These are phyloP conservation scores for Pantelozetes paolii DNA, from an alignment of 2,888 invertebrate genomes.

Conservation along the genomic window DNA sequence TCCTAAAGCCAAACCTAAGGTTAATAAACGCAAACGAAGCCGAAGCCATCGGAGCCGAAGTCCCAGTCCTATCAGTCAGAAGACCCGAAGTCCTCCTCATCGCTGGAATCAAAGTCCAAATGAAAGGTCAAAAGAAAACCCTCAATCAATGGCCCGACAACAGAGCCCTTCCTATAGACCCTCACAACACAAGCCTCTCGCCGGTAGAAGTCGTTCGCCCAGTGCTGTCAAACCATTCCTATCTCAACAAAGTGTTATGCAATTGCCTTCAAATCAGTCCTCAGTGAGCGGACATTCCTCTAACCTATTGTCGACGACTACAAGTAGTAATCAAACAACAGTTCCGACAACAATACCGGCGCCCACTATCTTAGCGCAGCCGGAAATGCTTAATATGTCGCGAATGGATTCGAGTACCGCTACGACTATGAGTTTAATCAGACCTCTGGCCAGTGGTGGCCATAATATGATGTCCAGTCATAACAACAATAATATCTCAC, in stretches of 20 bases:
- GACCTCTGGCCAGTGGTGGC: not conserved
- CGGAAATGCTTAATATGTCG: slow-evolving; percentile 21
- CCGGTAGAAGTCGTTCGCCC: not conserved
- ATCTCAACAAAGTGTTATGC: not conserved
- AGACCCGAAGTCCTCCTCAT: slow-evolving; percentile 12
- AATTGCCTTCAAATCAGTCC: not conserved
- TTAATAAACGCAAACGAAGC: slow-evolving; percentile 27
- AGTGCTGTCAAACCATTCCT: not conserved
- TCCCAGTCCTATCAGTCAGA: slow-evolving; percentile 23
- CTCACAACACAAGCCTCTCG: not conserved
- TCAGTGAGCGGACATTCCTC: not conserved
- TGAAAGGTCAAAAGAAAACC: slow-evolving; percentile 14
- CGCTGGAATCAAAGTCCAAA: slow-evolving; percentile 29
- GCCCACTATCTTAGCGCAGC: slow-evolving; percentile 38
- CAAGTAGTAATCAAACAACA: not conserved
- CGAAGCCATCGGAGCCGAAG: slow-evolving; percentile 10
- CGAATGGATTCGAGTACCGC: not conserved
- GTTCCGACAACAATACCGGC: slow-evolving; percentile 35
- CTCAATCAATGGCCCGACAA: not conserved
- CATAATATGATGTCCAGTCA: not conserved
- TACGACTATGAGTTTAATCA: slow-evolving; percentile 15
- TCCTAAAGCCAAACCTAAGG: not conserved
- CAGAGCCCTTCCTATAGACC: slow-evolving; percentile 8
- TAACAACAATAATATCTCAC: not conserved
- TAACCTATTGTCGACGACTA: not conserved